Evolutionary conservation across 1,140 invertebrate species (phyloP), one percentile per base, ranked within the genome.

Genomic region (Myzus persicae): DNA sequence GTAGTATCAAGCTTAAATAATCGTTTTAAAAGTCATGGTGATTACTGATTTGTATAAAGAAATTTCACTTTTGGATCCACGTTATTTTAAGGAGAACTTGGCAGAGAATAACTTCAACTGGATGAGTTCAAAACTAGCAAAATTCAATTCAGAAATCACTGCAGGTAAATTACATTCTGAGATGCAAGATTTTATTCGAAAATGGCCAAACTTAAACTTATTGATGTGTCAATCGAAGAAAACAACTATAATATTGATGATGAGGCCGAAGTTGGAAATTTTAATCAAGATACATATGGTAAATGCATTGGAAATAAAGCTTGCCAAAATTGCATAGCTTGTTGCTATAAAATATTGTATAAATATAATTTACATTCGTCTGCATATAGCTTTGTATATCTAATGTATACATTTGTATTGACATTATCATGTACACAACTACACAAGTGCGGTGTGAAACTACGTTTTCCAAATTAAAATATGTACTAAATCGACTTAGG

Each of bases 361-460:
- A 76, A 67, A n/a, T 76, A 76, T 42, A 76, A 76, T 76, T 76
- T 76, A 76, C n/a, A 76, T 76, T 76, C 67, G 9, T 76, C 67
- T n/a, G n/a, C 67, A 36, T 76, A 36, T n/a, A 76, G 67, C n/a
- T 36, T 11, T 18, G 31, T 76, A 36, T 36, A 76, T 36, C 31
- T 76, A n/a, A 44, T 85, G 38, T 85, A 85, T 85, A 85, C 44
- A 87, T 87, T 87, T 87, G 84, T 87, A 18, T 87, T 87, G 20
- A 87, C 40, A 20, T 46, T 87, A 42, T 42, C 84, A 11, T 87
- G 42, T 87, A 87, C 38, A 87, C 84, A n/a, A 87, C n/a, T n/a
- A n/a, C n/a, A n/a, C n/a, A n/a, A n/a, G 38, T 87, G 11, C 22
- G 84, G 36, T 87, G 84, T 31, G 84, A 87, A 42, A 44, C 84